phyloP scores from a whole-genome alignment of 2,797 vertebrate species.

The Lepilemur septentrionalis region DNA sequence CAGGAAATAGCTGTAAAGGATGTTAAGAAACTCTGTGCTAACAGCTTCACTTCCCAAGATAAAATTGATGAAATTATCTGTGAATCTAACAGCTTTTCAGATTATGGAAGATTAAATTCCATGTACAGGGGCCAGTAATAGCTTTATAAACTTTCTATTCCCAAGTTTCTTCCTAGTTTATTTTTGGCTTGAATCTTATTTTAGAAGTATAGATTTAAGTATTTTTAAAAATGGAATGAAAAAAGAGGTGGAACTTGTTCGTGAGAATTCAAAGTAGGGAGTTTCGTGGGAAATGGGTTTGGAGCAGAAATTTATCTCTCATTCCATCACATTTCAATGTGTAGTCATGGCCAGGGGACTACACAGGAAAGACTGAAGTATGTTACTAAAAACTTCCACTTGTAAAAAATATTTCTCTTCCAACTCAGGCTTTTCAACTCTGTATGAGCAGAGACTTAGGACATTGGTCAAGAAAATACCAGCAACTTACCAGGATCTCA shows the following conservation, averaged over 20 bases:
- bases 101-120: background rate
- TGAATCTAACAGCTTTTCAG: slow-evolving; percentile 21
- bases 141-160: background rate
- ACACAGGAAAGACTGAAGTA: background rate
- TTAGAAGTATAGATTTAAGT: background rate
- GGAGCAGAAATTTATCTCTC: background rate
- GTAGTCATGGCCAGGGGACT: background rate
- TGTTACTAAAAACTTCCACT: background rate
- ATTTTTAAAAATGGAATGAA: background rate
- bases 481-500: background rate
- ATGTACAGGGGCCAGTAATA: background rate
- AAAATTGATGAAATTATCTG: background rate
- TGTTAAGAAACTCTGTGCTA: background rate
- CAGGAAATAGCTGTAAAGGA: background rate
- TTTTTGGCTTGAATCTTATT: background rate
- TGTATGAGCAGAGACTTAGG: background rate
- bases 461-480: background rate
- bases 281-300: background rate
- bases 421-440: background rate
- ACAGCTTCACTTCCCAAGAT: background rate
- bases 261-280: background rate
- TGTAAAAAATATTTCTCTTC: background rate
- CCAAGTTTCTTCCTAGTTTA: background rate
- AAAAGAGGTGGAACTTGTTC: background rate
- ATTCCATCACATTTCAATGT: background rate